These are phyloP conservation scores for Cataglyphis albicans DNA, from an alignment of 2,888 invertebrate species.

Conservation along the genomic window DNA sequence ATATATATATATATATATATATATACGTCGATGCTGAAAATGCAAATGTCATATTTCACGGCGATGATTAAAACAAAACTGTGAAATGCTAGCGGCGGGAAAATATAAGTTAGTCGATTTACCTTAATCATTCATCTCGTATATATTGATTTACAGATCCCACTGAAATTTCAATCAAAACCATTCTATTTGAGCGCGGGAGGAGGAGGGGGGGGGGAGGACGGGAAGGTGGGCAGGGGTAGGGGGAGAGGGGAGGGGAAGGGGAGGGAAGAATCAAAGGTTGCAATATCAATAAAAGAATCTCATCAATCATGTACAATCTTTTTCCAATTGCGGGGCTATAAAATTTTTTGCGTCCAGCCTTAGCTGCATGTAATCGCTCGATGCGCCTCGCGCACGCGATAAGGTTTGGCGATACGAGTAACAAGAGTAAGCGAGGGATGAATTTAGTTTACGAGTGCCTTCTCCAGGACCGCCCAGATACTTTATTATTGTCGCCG, in stretches of 20 bases:
- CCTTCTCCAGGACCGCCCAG: slow-evolving; percentile 74
- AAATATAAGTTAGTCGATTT: slow-evolving; percentile 22
- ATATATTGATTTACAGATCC: slow-evolving; percentile 32
- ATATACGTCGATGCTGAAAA: slow-evolving; percentile 17
- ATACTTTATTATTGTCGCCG: slow-evolving; percentile 78
- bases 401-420: slow-evolving; percentile 41
- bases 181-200: slow-evolving; percentile 24
- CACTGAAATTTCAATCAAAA: slow-evolving; percentile 22
- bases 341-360: slow-evolving; percentile 18
- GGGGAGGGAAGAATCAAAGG: not conserved
- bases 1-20: no score
- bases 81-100: slow-evolving; percentile 11
- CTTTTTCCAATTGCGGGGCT: slow-evolving; percentile 19
- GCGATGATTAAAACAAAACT: slow-evolving; percentile 32
- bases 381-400: not conserved
- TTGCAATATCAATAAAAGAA: slow-evolving; percentile 36
- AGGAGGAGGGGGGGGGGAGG: no score
- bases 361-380: slow-evolving; percentile 4
- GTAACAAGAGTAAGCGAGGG: slow-evolving; percentile 70
- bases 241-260: no score
- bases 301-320: slow-evolving; percentile 37
- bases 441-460: slow-evolving; percentile 80
- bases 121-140: slow-evolving; percentile 25
- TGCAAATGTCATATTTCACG: slow-evolving; percentile 46
- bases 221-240: no score